Evolutionary conservation across 2,888 invertebrate genomes (phyloP), one percentile per base, ranked within the genome.

Genomic region (Epinotia brunnichana): DNA sequence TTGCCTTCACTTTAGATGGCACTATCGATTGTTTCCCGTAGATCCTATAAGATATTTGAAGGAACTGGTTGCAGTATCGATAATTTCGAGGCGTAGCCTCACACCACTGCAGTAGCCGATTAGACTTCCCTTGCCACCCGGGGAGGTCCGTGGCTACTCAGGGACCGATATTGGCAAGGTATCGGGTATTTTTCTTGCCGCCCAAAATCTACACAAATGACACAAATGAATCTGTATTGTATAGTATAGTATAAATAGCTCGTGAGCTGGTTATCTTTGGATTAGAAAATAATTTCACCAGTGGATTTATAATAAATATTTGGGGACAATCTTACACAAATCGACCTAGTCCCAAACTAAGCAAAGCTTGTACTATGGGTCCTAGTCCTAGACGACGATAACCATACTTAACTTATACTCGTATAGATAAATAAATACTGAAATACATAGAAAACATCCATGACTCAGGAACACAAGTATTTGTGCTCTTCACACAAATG

Each of bases 61-160:
- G 15, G 7, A 41, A 1, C 21, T 3, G 11, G 2, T 9, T 19
- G 2, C 13, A 0, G 10, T 39, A 60, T 0, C 19, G 10, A 0
- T 0, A 17, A 2, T 9, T 53, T 53, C 39, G 60, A 60, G 60
- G 17, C 60, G 19, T 35, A 19, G 60, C 39, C 39, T 60, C 39
- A 10, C 60, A 19, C 39, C 39, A 60, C 60, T 19, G 60, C 11
- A 39, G 19, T 19, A 60, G 60, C 39, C 19, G 3, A 5, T 60
- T 19, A 60, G 60, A 39, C 19, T 13, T 60, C 39, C 39, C 60
- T 3, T 39, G 11, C 60, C 60, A 35, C 35, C 60, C 60, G 39
- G 39, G 35, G 39, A 60, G 60, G 60, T 60, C 60, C 39, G 13
- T 53, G 17, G 60, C 60, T 60, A 60, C 39, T 60, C 60, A 39